Conservation (phyloP, 2,113 vertebrate genomes). For the Dryoscopus gambensis region DNA sequence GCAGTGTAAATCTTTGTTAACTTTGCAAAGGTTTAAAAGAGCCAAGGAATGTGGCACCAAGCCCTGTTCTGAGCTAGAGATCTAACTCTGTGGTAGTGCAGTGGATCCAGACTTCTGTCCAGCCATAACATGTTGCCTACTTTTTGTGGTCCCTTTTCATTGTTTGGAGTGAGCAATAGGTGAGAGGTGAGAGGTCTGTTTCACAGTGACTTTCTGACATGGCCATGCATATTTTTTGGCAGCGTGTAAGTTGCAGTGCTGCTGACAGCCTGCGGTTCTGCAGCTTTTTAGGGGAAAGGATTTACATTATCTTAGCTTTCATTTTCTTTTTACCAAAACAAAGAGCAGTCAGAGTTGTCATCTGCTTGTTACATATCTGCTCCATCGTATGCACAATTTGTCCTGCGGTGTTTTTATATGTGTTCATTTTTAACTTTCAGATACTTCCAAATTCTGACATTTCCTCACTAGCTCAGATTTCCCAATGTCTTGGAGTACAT, state of each 20-base stretch:
- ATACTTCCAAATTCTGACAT: conserved; percentile 30
- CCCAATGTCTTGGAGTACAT: neutral
- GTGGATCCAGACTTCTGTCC: neutral
- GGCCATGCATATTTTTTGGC: neutral
- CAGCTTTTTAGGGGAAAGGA: conserved; percentile 27
- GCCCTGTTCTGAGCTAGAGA: neutral
- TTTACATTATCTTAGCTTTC: conserved; percentile 45
- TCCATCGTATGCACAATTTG: neutral
- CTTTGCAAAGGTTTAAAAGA: neutral
- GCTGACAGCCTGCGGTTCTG: neutral
- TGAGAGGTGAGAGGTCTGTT: neutral
- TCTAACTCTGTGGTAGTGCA: neutral
- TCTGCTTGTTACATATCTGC: conserved; percentile 26
- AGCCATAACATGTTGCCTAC: neutral
- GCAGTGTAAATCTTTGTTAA: neutral
- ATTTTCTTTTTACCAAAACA: conserved; percentile 50
- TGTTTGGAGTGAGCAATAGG: neutral
- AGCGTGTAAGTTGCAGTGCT: neutral
- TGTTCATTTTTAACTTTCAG: conserved; percentile 52
- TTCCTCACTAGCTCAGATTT: conserved; percentile 60
- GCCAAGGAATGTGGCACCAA: rapidly evolving
- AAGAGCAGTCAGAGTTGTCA: conserved; percentile 47
- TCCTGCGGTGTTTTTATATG: conserved; percentile 1
- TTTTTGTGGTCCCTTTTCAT: neutral
- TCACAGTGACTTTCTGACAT: neutral